Evolutionary conservation across 2,888 invertebrate species (phyloP), one percentile per base, ranked within the genome.

Genomic region (Meganola albula): DNA sequence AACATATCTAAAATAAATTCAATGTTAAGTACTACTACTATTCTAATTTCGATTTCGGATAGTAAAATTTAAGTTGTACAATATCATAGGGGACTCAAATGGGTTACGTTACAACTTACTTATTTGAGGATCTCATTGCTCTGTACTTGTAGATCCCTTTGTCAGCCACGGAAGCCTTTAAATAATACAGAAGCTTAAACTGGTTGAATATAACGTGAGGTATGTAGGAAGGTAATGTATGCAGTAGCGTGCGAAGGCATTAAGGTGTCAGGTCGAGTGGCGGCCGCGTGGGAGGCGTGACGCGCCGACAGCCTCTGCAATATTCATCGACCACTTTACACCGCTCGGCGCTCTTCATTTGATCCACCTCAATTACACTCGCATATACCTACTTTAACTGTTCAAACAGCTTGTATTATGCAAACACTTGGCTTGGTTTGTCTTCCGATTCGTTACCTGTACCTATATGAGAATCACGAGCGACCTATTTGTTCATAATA

Each of bases 251-350:
- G 35, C 44, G 44, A 44, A 37, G 35, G 44, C 42, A 49, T 44
- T 44, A 43, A 46, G 39, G 49, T 52, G 53, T 42, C 46, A 46
- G 52, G 37, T 36, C 36, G 41, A 42, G 33, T 12, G 34, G 37
- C 31, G 40, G 40, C 32, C 47, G 49, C 52, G 45, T 45, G 58
- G 60, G 60, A 51, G 46, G 57, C 59, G 60, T 61, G 66, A 63
- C 61, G 48, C 38, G 51, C 36, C 62, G 71, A 68, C 74, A 69
- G 54, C 58, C 56, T 48, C 54, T 80, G 71, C 70, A 82, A 79
- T 78, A 82, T 82, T 83, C 79, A 82, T 67, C 61, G 58, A 60
- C 66, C 72, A 74, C 79, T 74, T 74, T 71, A 66, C 73, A 60
- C 65, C 55, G 60, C 54, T 65, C 73, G 59, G 65, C 55, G 60